Evolutionary conservation across 2,797 vertebrate species (phyloP), one percentile per base, ranked within the genome.

Genomic region (Alosa sapidissima): DNA sequence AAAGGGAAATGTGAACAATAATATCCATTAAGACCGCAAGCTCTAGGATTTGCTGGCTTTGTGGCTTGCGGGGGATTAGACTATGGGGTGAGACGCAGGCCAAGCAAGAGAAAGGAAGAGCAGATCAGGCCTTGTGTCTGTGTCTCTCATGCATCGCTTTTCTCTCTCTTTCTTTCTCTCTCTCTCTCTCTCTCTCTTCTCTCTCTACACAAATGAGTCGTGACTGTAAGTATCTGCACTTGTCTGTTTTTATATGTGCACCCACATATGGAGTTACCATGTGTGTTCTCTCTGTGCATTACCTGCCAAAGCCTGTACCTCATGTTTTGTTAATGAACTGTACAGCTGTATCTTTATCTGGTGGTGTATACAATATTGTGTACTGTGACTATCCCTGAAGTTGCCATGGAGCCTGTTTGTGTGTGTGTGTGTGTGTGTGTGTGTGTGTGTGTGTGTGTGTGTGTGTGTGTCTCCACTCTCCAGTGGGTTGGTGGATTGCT

Each of bases 1-100:
- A 45, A 75, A 16, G 33, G 68, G 68, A 75, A 45, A 45, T 19
- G 68, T 7, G 68, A 75, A 41, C 7, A 75, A 36, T 41, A 41
- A 75, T 41, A 75, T 75, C 33, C 68, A 75, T 75, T 41, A 41
- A 36, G 10, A 72, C 5, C 10, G 13, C 10, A 14, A 75, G 68
- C 36, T 75, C 14, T 75, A 75, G 68, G 68, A 75, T 75, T 75
- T 75, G 33, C 68, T 75, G 68, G 68, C 68, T 75, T 75, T 41
- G 68, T 75, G 33, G 14, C 36, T 19, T 68, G 3, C 10, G 16
- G 33, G 10, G 33, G 68, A 75, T 75, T 75, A 75, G 24, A 19
- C 33, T 11, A 41, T 13, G 68, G 36, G 36, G 13, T 75, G 68
- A 75, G 33, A 75, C 36, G 14, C 33, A 19, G 68, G 33, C 68